Base-by-base conservation (phyloP, 2,113 vertebrate species). In the Pao palembangensis region DNA sequence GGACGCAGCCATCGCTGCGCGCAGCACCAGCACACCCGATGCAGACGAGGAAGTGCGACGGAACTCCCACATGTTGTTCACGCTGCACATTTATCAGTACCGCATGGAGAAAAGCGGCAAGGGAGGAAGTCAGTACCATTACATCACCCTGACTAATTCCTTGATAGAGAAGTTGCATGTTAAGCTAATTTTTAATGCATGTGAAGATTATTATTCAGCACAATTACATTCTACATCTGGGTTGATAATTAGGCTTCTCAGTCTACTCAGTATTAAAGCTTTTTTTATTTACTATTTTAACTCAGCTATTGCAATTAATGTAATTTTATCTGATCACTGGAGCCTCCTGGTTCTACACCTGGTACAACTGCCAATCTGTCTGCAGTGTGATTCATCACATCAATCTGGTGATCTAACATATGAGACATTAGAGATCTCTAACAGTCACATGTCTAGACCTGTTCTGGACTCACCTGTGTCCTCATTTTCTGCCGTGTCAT, bases 21-120 rank as follows among this genome's bases (percentile, higher is more conserved):
- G 97, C 57, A 93, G 94, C 73, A 89, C 92, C 47, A 91, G 88
- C 87, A 90, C 75, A 31, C 86, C 89, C 0, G 87, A 90, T 48
- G 88, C 91, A 0, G 88, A 93, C 3, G 92, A 94, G 67, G 95
- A 94, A 1, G 85, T 93, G 0, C 84, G 90, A 13, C 87, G 91
- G 23, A 92, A 94, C 88, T 97, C 96, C 1, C 97, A 98, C 85
- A 91, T 98, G 94, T 92, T 98, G 59, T 98, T 98, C 83, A 98
- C 96, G 0, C 90, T 99, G 66, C 96, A 99, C 25, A 88, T 98
- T 70, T 97, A 96, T 81, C 97, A 99, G 85, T 95, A 97, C 79
- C 93, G 94, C 48, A 92, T 96, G 94, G 96, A 96, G 87, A 96
- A 95, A 85, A 92, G 91, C 2, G 89, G 92, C 81, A 92, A 93